phyloP scores from a whole-genome alignment of 2,113 vertebrate species.

The Junco hyemalis region DNA sequence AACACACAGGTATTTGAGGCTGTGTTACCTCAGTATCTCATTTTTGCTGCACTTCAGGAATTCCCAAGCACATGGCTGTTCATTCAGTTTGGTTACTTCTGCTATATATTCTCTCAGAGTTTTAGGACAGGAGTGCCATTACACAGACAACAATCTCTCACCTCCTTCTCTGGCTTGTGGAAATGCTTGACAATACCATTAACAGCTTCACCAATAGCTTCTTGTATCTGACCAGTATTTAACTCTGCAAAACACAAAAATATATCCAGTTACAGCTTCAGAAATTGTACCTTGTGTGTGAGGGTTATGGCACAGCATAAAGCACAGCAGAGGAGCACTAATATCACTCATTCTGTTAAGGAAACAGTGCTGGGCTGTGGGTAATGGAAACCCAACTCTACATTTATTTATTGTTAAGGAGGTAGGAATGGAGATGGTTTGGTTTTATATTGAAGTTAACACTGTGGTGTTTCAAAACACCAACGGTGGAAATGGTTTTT shows the following conservation, averaged over 20 bases:
- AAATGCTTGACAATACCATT: slow-evolving; percentile 99
- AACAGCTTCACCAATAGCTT: slow-evolving; percentile 97
- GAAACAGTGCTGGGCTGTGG: not conserved
- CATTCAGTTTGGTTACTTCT: not conserved
- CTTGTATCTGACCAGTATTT: slow-evolving; percentile 98
- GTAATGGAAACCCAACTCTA: not conserved
- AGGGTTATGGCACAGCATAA: not conserved
- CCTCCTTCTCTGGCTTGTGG: slow-evolving; percentile 99
- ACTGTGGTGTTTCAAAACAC: not conserved
- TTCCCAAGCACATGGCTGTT: not conserved
- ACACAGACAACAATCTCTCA: slow-evolving; percentile 62
- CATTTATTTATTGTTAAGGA: not conserved
- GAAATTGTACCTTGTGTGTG: not conserved
- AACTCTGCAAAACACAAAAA: slow-evolving; percentile 80
- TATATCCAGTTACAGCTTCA: not conserved
- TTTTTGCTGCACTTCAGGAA: not conserved
- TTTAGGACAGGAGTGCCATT: not conserved
- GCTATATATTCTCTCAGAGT: not conserved
- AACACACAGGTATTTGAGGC: not conserved
- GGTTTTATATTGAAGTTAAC: not conserved
- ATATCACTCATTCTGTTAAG: not conserved
- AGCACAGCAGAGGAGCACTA: not conserved
- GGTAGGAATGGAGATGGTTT: not conserved
- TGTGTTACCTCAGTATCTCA: not conserved
- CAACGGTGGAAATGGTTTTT: not conserved